Percentiles rank a stretch among this genome's conserved stretches.
Evolutionary conservation across 2,113 vertebrate species (phyloP).

Genomic region (Notarius lentiginosus): DNA sequence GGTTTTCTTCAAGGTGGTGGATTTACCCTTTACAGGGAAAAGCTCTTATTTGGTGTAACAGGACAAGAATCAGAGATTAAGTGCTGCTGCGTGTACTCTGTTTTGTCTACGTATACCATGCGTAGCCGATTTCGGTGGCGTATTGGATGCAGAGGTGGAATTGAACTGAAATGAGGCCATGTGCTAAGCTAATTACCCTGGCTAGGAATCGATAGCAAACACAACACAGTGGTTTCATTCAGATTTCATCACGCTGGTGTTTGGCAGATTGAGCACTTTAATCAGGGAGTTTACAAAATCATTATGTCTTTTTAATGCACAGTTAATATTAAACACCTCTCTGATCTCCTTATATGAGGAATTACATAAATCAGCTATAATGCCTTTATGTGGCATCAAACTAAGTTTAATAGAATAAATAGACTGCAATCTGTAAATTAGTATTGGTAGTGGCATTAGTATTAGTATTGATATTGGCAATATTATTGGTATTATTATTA

Average conservation of each 20-base stretch:
- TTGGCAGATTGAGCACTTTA: background rate
- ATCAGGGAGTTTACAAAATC: conserved; percentile 5
- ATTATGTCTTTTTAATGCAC: background rate
- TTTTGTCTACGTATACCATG: background rate
- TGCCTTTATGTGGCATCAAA: background rate
- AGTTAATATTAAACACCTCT: background rate
- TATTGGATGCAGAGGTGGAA: conserved; percentile 2
- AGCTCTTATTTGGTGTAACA: background rate
- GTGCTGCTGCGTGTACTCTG: background rate
- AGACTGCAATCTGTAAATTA: background rate
- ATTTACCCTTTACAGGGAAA: conserved; percentile 12
- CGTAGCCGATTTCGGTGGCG: background rate
- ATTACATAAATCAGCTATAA: background rate
- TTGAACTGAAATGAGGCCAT: conserved; percentile 12
- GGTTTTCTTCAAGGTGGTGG: background rate
- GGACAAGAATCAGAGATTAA: conserved; percentile 20
- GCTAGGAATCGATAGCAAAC: conserved; percentile 10
- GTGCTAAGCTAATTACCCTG: conserved; percentile 23
- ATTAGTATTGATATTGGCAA: too few relatives aligned
- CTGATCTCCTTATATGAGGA: background rate
- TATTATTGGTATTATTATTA: too few relatives aligned
- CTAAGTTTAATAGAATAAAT: background rate
- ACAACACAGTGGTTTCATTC: background rate
- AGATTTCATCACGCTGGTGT: conserved; percentile 1
- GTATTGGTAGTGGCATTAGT: background rate